Base-by-base conservation (phyloP, 53 echinoderm and acorn worm genomes). In the Paelopatides confundens region DNA sequence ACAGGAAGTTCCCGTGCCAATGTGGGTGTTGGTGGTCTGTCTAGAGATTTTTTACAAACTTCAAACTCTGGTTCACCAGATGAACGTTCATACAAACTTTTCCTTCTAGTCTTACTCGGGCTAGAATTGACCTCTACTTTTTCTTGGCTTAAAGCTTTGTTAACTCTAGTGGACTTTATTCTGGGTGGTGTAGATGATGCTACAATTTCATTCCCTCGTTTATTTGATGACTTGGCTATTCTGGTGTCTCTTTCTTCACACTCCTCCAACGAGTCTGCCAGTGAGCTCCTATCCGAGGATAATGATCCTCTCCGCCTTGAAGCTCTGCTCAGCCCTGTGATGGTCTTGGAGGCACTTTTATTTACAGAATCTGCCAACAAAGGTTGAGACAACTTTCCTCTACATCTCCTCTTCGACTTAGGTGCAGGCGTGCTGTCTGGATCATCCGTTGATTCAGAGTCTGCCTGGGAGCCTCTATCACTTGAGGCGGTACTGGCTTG, bases 251-350 rank as follows among this genome's bases (percentile, higher is more conserved):
- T 24, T 53, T 79, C 79, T 17, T 52, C 79, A 7, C 32, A 52
- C 33, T 79, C 79, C 13, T 79, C 79, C 4, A 51, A 18, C 29
- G 79, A 79, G 31, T 74, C 74, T 33, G 54, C 79, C 52, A 79
- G 11, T 79, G 79, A 79, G 53, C 79, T 79, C 58, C 79, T 79
- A 51, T 79, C 79, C 12, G 47, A 47, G 51, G 79, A 79, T 7
- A 79, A 52, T 15, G 79, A 79, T 17, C 79, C 79, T 31, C 79
- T 50, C 52, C 79, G 29, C 33, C 79, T 51, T 29, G 79, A 50
- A 21, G 51, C 24, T 48, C 79, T 10, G 21, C 53, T 53, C 79
- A 79, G 30, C 28, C 33, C 51, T 79, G 51, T 29, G 50, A 31
- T 52, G 21, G 49, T 26, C 79, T 79, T 79, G 34, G 51, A 33